Percentiles rank a stretch among this genome's conserved stretches.
Evolutionary conservation across 2,888 invertebrate genomes (phyloP).

Genomic region (Didymodactylos carnosus): DNA sequence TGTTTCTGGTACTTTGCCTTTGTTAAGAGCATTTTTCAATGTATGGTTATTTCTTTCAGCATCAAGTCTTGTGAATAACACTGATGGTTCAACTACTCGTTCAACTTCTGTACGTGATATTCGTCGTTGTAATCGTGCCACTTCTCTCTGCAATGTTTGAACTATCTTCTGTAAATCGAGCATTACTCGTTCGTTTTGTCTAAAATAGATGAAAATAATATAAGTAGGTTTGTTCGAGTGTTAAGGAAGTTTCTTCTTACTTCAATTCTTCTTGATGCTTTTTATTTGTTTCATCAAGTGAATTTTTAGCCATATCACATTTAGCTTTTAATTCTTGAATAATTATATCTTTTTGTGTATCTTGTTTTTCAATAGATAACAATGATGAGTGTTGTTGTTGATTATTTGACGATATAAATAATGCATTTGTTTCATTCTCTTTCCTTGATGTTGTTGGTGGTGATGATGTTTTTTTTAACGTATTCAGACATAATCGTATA

Average conservation of each 20-base stretch:
- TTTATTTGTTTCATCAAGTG: not conserved
- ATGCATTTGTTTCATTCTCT: not conserved
- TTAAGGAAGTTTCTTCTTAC: not conserved
- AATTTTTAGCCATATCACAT: not conserved
- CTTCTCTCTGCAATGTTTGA: not conserved
- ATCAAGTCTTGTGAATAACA: conserved; percentile 32
- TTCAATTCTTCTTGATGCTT: not conserved
- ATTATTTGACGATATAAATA: not conserved
- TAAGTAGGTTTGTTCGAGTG: not conserved
- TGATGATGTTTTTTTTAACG: not conserved
- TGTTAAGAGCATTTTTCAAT: conserved; percentile 27
- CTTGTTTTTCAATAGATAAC: too few species aligned
- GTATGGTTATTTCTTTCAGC: conserved; percentile 30
- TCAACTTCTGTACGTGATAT: not conserved
- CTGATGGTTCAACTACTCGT: conserved; percentile 19
- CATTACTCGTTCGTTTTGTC: not conserved
- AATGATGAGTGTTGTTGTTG: not conserved
- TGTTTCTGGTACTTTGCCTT: conserved; percentile 12
- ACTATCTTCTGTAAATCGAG: not conserved
- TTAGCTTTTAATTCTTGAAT: not conserved
- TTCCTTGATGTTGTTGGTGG: not conserved
- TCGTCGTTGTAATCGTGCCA: not conserved
- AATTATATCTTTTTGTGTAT: not conserved
- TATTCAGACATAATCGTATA: not conserved
- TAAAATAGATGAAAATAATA: not conserved